Base-by-base conservation (phyloP, 1,140 invertebrate species). In the Tribolium castaneum region DNA sequence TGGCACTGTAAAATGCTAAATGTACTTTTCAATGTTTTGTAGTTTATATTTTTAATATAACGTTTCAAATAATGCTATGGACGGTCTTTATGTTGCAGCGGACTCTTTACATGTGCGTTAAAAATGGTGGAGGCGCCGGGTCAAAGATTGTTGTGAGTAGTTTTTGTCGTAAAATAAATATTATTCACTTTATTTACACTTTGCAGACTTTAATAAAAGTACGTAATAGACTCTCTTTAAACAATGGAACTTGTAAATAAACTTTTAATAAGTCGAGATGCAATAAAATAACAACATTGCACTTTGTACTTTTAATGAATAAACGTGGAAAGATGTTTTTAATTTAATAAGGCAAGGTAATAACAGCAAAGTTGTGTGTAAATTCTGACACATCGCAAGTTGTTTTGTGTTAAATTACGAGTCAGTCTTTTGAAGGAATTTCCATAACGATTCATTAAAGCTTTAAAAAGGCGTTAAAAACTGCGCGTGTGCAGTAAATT, bases 381-480 rank as follows among this genome's bases (percentile, higher is more conserved):
- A 14, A 13, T 22, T 66, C n/a, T 34, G 30, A 66, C 59, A 35
- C 59, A 66, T 66, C 59, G 59, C 59, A 66, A 66, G 30, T 35
- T 66, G 22, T 59, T n/a, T 59, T 59, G 19, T 75, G 9, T 52
- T 71, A 30, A 79, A 70, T 76, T 76, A 70, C 70, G 16, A 39
- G 59, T 77, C 75, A 77, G 78, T 80, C 75, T 77, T 80, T 73
- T 59, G 54, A 35, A 39, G 51, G 49, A 71, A 79, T 62, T 49
- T 76, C 50, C 51, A 71, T 71, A 51, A 30, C n/a, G 59, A 66
- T 35, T 74, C 70, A 77, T 80, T 77, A 80, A 77, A 80, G 79
- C 76, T 80, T 73, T 34, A 70, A 77, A 62, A 81, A 81, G 77
- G 77, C 75, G 51, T 78, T 49, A 49, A 50, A 59, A 39, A 77